Evolutionary conservation across 2,113 vertebrate species (phyloP).

Genomic region (Cyprinodon variegatus): DNA sequence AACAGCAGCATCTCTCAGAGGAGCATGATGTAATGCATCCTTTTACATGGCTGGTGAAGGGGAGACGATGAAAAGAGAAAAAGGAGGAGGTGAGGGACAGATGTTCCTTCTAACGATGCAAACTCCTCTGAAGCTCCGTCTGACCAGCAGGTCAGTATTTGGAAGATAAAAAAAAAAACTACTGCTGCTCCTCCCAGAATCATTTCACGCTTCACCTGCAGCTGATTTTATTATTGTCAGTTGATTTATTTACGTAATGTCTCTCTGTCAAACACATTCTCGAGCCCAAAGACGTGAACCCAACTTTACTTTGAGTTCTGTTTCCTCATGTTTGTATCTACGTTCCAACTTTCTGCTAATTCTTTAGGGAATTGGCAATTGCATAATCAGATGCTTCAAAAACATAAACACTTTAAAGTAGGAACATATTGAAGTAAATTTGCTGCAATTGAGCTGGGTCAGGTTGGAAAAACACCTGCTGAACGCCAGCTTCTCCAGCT

Average conservation of each 20-base stretch:
- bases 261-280: background rate
- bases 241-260: background rate
- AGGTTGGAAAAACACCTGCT: background rate
- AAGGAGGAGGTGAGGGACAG: background rate
- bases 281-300: background rate
- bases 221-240: background rate
- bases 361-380: background rate
- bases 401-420: too few species aligned
- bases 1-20: conserved; percentile 72
- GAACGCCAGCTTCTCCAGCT: background rate
- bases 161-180: background rate
- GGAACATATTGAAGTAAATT: background rate
- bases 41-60: conserved; percentile 11
- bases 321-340: background rate
- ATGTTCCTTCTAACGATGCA: background rate
- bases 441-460: too few species aligned
- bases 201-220: background rate
- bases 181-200: background rate
- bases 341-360: background rate
- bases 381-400: background rate
- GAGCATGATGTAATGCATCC: conserved; percentile 69
- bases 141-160: background rate
- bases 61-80: conserved; percentile 3
- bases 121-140: background rate
- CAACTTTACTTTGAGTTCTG: background rate